Evolutionary conservation across 92 coral and sea anemone genomes (phyloP), one percentile per base, ranked within the genome.

Genomic region (Micromussa lordhowensis): DNA sequence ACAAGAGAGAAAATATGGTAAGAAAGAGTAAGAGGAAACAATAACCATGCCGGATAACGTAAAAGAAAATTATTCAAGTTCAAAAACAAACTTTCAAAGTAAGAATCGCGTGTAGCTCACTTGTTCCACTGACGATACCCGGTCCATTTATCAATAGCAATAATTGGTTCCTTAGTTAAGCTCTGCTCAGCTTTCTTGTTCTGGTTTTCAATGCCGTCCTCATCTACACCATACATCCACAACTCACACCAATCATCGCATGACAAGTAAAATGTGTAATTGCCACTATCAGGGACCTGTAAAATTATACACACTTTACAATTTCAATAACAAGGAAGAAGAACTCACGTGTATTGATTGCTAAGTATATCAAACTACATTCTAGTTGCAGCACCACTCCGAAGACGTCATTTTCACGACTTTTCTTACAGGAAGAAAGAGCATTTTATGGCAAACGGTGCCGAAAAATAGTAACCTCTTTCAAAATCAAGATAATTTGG

Each of bases 191-290:
- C 36, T 19, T 35, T 58, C 5, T 57, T 22, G n/a, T 75, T n/a
- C 12, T 18, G 44, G 5, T 28, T 74, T 24, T 75, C 59, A 44
- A 75, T 75, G 34, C 80, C 87, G 19, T 26, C 55, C 68, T 83
- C 87, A 10, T 15, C 30, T 30, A 85, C 88, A 54, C 75, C 72
- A 18, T 55, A 17, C 81, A 75, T 85, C 81, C 80, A 85, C 58
- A 85, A n/a, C 73, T 85, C 88, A n/a, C n/a, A n/a, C n/a, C n/a
- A n/a, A n/a, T n/a, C n/a, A n/a, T n/a, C n/a, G n/a, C n/a, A n/a
- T n/a, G n/a, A n/a, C n/a, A n/a, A n/a, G n/a, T n/a, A n/a, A n/a
- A n/a, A n/a, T n/a, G n/a, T n/a, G n/a, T n/a, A n/a, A n/a, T n/a
- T n/a, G n/a, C n/a, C n/a, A n/a, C n/a, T n/a, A n/a, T n/a, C n/a